Base-by-base conservation (phyloP, 2,113 vertebrate species). In the Taxidea taxus region DNA sequence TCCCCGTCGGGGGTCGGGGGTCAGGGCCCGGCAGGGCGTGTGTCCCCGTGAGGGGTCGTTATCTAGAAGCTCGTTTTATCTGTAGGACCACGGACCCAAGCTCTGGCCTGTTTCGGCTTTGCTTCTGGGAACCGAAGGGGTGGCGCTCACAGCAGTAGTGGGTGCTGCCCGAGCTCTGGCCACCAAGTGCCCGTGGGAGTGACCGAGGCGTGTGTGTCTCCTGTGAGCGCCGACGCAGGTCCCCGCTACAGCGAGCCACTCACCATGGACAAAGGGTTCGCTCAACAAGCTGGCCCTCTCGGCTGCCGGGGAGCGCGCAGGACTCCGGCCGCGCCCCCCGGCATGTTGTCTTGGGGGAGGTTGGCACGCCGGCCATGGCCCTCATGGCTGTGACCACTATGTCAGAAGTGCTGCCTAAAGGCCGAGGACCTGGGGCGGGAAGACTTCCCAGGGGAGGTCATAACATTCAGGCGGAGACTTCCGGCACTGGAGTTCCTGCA, bases 261-360 rank as follows among this genome's bases (percentile, higher is more conserved):
- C 31, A 2, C 7, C 1, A 39, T 39, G 6, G 51, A 18, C 20
- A 29, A 56, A 44, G 8, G 20, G 2, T 31, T 18, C 37, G 92
- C 58, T 12, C 72, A 58, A 82, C 23, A 29, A 23, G 39, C 42
- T 8, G 7, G 62, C 85, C 42, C 20, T 1, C 44, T 29, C 7
- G 5, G 42, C 34, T 54, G 21, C 49, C 44, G 56, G 81, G 14
- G 44, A 2, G 34, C 23, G 3, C 6, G 14, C 20, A 1, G 90
- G 39, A 9, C 2, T 0, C 4, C 1, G 75, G 23, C 37, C 3
- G n/a, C 23, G 51, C 37, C n/a, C 20, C 18, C 0, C 0, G 47
- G 44, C 34, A 27, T 2, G 66, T 8, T 12, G 54, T 5, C 51
- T 47, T 25, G 4, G 2, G 1, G 29, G 49, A 14, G 75, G 18